Evolutionary conservation across 2,888 invertebrate species (phyloP), one percentile per base, ranked within the genome.

Genomic region (Margaritifera margaritifera): DNA sequence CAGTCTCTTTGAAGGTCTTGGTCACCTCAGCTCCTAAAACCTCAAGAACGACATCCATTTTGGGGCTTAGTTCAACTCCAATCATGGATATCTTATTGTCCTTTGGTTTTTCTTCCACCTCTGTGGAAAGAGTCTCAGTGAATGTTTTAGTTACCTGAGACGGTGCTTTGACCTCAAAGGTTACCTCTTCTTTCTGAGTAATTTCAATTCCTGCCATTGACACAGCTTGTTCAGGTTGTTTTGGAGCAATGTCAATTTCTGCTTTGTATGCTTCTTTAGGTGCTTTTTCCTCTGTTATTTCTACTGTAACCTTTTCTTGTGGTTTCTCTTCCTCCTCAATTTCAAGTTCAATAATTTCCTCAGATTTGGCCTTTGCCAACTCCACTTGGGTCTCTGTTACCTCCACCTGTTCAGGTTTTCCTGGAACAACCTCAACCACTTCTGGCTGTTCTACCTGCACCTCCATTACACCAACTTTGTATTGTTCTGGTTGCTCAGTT

Each of bases 261-360:
- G 69, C 57, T 56, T 70, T 69, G 50, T 57, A 69, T 25, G 65
- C 68, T 65, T 72, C 69, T 64, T 65, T 63, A 54, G 59, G 51
- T 58, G 42, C 59, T 64, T 62, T 51, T 22, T 66, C 68, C 22
- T 69, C 70, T 18, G 67, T 50, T n/a, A 70, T 62, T 58, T 78
- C 75, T 64, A 66, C 68, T 24, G 69, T 73, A 58, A 70, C 68
- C n/a, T 71, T 69, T 59, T 74, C 75, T 42, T 53, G 27, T 58
- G 70, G 71, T 24, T 62, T 64, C 20, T 74, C 72, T 63, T 72
- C 70, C 22, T 72, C 70, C 61, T 74, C 71, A 61, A 27, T 62
- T 62, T 78, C 78, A 56, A 75, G 55, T 54, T 75, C 66, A 61
- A 71, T 61, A 58, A 75, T 65, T 57, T 64, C 67, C 60, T 73